These are phyloP conservation scores for Oxyteleia sp. DNA, from an alignment of 2,888 invertebrate genomes.

Conservation along the genomic window DNA sequence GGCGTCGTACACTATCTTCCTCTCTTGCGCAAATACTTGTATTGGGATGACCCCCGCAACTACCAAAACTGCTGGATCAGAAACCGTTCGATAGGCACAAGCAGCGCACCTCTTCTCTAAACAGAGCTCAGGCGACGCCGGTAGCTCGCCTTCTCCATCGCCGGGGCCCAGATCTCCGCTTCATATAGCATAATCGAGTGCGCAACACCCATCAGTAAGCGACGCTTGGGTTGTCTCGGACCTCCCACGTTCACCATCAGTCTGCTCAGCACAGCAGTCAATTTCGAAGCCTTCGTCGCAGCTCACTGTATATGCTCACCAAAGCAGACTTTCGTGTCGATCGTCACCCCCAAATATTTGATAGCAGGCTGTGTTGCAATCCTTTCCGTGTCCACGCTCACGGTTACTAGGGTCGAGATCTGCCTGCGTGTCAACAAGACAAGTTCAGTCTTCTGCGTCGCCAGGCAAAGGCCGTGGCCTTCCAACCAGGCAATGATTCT, in stretches of 20 bases:
- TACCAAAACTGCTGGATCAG: slow-evolving; percentile 72
- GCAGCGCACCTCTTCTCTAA: slow-evolving; percentile 64
- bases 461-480: slow-evolving; percentile 43
- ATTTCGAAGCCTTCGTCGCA: too few species aligned
- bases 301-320: slow-evolving; percentile 74
- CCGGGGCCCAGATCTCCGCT: background rate
- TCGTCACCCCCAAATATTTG: slow-evolving; percentile 71
- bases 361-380: slow-evolving; percentile 43
- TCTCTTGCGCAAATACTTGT: slow-evolving; percentile 70
- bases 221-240: too few species aligned
- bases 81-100: slow-evolving; percentile 74
- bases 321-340: slow-evolving; percentile 46
- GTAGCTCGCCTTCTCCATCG: slow-evolving; percentile 27
- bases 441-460: slow-evolving; percentile 66
- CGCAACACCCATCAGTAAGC: slow-evolving; percentile 27
- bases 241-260: too few species aligned
- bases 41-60: slow-evolving; percentile 74
- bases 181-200: slow-evolving; percentile 35
- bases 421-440: slow-evolving; percentile 58
- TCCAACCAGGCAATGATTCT: slow-evolving; percentile 15
- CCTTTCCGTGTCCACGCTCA: slow-evolving; percentile 47
- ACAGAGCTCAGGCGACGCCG: slow-evolving; percentile 58
- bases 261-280: too few species aligned
- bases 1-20: background rate
- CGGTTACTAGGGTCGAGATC: slow-evolving; percentile 48